These are phyloP conservation scores for Takifugu ocellatus DNA, from an alignment of 2,797 vertebrate species.

Conservation along the genomic window DNA sequence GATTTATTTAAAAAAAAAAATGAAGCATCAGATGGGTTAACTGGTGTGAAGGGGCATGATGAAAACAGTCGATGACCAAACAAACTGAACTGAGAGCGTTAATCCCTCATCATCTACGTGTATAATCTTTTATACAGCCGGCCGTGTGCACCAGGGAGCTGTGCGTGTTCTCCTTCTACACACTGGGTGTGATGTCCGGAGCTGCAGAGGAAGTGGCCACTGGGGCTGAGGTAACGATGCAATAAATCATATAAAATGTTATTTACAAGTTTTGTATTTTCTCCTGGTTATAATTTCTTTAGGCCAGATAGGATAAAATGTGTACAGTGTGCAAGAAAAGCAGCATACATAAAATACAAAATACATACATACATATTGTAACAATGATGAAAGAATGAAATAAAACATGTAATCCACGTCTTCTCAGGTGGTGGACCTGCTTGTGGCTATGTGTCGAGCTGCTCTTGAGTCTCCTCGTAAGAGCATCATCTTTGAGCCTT, in stretches of 20 bases:
- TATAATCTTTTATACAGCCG: conserved; percentile 71
- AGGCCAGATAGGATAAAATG: not conserved
- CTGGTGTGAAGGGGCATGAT: not conserved
- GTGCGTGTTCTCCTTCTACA: conserved; percentile 99
- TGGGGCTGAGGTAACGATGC: conserved; percentile 86
- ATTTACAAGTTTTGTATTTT: not conserved
- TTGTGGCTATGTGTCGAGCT: conserved; percentile 98
- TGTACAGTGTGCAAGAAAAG: not conserved
- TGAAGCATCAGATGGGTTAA: too few relatives aligned
- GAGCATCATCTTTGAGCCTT: conserved; percentile 99
- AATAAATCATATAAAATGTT: not conserved
- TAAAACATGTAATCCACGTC: conserved; percentile 3
- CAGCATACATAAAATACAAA: too few relatives aligned
- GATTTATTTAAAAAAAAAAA: too few relatives aligned
- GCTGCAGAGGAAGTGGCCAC: conserved; percentile 98
- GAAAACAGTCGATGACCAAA: not conserved
- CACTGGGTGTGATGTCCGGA: conserved; percentile 97
- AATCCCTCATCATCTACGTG: conserved; percentile 75
- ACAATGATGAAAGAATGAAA: not conserved
- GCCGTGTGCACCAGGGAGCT: conserved; percentile 97
- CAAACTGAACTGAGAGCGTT: conserved; percentile 10
- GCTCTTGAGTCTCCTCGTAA: conserved; percentile 97
- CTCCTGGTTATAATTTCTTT: not conserved
- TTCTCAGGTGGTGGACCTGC: conserved; percentile 90
- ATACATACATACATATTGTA: not conserved